Percentiles rank a stretch among this genome's conserved stretches.
Evolutionary conservation across 2,888 invertebrate genomes (phyloP).

Genomic region (Galeruca laticollis): DNA sequence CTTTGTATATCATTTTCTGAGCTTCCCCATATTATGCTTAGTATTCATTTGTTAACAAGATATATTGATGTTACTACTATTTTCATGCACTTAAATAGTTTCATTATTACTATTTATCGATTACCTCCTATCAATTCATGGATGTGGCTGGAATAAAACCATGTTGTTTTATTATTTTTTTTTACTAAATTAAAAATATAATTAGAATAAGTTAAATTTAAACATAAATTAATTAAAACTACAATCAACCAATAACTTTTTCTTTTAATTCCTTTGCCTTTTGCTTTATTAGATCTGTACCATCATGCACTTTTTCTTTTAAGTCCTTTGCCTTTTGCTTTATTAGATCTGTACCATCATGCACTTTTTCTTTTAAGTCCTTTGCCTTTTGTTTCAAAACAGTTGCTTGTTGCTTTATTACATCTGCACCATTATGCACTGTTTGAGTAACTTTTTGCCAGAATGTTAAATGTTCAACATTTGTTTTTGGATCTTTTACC

Average conservation of each 20-base stretch:
- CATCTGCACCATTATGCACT: constrained; percentile 68
- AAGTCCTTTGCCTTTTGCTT: constrained; percentile 41
- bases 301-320: constrained; percentile 66
- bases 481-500: constrained; percentile 47
- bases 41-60: no score
- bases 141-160: not conserved
- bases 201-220: constrained; percentile 16
- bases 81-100: no score
- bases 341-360: constrained; percentile 65
- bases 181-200: constrained; percentile 9
- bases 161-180: not conserved
- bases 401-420: constrained; percentile 46
- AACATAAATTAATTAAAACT: constrained; percentile 26
- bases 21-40: no score
- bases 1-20: no score
- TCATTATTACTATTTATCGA: no score
- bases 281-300: constrained; percentile 63
- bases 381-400: constrained; percentile 21
- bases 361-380: constrained; percentile 40
- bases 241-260: constrained; percentile 30
- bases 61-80: no score
- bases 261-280: constrained; percentile 16
- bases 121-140: not conserved
- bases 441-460: constrained; percentile 71
- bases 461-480: constrained; percentile 64